Evolutionary conservation across 2,797 vertebrate genomes (phyloP).

Genomic region (Hapalemur alaotrensis): DNA sequence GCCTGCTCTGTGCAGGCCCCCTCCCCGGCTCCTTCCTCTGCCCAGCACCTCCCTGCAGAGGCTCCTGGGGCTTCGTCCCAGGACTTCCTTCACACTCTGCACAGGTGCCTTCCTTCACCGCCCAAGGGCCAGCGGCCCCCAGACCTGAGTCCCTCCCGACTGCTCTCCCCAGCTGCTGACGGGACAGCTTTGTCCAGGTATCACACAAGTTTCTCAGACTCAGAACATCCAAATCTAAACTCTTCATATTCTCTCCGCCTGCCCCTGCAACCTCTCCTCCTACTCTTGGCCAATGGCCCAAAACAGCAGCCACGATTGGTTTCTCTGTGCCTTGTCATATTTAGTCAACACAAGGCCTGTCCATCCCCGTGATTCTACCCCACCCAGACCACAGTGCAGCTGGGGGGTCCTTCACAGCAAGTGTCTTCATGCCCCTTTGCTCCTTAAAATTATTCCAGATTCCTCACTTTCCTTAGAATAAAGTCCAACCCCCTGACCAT

Average conservation of each 20-base stretch:
- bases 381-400: not conserved
- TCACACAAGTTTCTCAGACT: not conserved
- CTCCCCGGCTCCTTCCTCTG: not conserved
- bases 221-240: not conserved
- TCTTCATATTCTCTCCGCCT: not conserved
- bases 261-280: not conserved
- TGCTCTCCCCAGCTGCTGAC: not conserved
- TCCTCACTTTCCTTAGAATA: not conserved
- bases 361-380: too few relatives aligned
- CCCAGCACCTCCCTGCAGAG: not conserved
- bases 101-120: not conserved
- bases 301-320: not conserved
- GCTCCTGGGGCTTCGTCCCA: not conserved
- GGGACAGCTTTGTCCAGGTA: not conserved
- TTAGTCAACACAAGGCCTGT: not conserved
- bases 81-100: not conserved
- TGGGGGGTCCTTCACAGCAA: not conserved
- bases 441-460: not conserved
- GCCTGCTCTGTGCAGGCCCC: not conserved
- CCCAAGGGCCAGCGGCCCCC: not conserved
- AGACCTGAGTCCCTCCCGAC: not conserved
- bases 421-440: not conserved
- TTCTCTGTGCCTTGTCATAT: not conserved
- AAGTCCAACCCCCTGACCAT: not conserved
- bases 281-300: not conserved